phyloP scores from a whole-genome alignment of 2,888 invertebrate species.

The Watsonalla binaria region DNA sequence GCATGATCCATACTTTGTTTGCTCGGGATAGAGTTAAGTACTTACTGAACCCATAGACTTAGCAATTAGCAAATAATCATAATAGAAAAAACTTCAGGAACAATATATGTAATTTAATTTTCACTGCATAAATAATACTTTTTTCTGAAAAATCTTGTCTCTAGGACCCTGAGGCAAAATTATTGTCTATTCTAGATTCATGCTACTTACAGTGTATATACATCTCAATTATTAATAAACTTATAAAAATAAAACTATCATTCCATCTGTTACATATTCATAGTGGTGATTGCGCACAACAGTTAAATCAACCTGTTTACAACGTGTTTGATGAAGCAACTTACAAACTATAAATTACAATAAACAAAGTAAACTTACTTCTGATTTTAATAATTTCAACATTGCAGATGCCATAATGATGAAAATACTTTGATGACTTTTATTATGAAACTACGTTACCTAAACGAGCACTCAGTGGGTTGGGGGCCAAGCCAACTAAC shows the following conservation, averaged over 20 bases:
- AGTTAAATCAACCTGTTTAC: conserved; percentile 3
- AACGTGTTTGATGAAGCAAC: neutral
- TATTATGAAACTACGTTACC: conserved; percentile 12
- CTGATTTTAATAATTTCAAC: conserved; percentile 64
- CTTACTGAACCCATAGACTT: too few relatives aligned
- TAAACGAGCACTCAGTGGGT: conserved; percentile 36
- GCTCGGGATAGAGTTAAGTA: conserved; percentile 3
- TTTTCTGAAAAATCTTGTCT: too few relatives aligned
- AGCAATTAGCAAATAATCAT: too few relatives aligned
- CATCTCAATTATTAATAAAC: too few relatives aligned
- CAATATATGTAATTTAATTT: too few relatives aligned
- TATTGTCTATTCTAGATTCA: too few relatives aligned
- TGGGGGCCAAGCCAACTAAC: conserved; percentile 59
- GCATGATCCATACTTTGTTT: conserved; percentile 35
- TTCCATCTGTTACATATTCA: conserved; percentile 1
- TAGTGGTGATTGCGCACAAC: conserved; percentile 14
- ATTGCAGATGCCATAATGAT: conserved; percentile 58
- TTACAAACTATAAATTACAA: conserved; percentile 10
- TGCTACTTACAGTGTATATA: too few relatives aligned
- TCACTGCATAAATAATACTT: too few relatives aligned
- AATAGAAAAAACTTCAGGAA: too few relatives aligned
- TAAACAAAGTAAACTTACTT: conserved; percentile 51
- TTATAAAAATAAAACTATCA: too few relatives aligned
- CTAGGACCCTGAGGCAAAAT: too few relatives aligned
- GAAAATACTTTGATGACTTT: conserved; percentile 8